Percentiles rank a stretch among this genome's conserved stretches.
Evolutionary conservation across 2,888 invertebrate genomes (phyloP).

Genomic region (Macroteleia sp.): DNA sequence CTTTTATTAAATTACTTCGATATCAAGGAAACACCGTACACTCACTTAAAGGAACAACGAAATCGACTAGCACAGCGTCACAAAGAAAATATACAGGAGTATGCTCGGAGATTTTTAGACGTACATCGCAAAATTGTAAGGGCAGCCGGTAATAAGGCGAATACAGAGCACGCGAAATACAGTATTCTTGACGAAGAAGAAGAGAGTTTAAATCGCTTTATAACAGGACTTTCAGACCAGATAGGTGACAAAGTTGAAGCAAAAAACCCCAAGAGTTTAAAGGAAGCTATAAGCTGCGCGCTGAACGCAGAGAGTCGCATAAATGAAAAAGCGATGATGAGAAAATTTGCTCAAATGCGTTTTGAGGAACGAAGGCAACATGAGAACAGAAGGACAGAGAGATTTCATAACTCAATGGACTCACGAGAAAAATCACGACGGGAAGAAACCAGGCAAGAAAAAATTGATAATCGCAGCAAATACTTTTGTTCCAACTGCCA

Average conservation of each 20-base stretch:
- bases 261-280: background rate
- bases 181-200: constrained; percentile 2
- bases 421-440: background rate
- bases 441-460: background rate
- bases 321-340: background rate
- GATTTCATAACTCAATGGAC: no score
- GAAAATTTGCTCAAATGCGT: background rate
- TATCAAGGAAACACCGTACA: background rate
- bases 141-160: background rate
- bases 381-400: background rate
- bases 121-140: background rate
- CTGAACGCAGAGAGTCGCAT: background rate
- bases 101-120: background rate
- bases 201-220: constrained; percentile 1
- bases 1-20: no score
- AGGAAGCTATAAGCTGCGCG: background rate
- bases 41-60: background rate
- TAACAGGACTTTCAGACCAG: background rate
- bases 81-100: background rate
- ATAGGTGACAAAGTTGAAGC: background rate
- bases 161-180: constrained; percentile 4
- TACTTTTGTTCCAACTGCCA: constrained; percentile 8
- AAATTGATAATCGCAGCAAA: background rate
- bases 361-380: background rate
- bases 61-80: background rate